phyloP scores from a whole-genome alignment of 2,888 invertebrate species.

The Crepidodera aurea region DNA sequence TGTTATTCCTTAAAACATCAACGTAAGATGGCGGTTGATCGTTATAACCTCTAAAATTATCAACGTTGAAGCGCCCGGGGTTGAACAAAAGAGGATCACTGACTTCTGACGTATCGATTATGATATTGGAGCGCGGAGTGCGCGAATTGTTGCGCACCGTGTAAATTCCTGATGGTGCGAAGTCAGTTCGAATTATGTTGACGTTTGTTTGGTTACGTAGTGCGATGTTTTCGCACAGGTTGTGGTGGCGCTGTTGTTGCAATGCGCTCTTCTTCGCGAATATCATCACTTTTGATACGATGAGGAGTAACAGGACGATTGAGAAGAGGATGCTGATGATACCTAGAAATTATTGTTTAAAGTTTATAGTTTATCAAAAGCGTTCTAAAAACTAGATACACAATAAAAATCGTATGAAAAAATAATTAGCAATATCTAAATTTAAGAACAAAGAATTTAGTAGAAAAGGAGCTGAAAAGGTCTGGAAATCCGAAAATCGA shows the following conservation, averaged over 20 bases:
- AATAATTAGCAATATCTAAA: too few species aligned
- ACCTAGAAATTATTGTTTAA: constrained; percentile 50
- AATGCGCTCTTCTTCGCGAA: constrained; percentile 55
- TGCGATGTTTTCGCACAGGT: constrained; percentile 46
- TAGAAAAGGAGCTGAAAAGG: too few species aligned
- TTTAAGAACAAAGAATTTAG: too few species aligned
- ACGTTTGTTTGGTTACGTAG: constrained; percentile 45
- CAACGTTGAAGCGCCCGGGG: constrained; percentile 42
- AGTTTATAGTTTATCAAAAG: neutral
- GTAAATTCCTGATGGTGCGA: constrained; percentile 46
- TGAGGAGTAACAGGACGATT: constrained; percentile 55
- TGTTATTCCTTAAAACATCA: constrained; percentile 50
- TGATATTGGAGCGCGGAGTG: constrained; percentile 44
- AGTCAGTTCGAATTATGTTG: constrained; percentile 42
- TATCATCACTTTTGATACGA: constrained; percentile 57
- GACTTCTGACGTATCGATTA: constrained; percentile 49
- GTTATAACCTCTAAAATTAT: constrained; percentile 30
- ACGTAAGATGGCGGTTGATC: constrained; percentile 58
- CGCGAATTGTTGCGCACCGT: constrained; percentile 44
- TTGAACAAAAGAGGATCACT: constrained; percentile 52
- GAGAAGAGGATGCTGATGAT: constrained; percentile 57
- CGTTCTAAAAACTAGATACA: neutral
- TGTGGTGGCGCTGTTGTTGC: constrained; percentile 42
- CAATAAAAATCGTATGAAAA: too few species aligned
- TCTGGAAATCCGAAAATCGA: too few species aligned